Evolutionary conservation across 2,797 vertebrate genomes (phyloP).

Genomic region (Notamacropus eugenii): DNA sequence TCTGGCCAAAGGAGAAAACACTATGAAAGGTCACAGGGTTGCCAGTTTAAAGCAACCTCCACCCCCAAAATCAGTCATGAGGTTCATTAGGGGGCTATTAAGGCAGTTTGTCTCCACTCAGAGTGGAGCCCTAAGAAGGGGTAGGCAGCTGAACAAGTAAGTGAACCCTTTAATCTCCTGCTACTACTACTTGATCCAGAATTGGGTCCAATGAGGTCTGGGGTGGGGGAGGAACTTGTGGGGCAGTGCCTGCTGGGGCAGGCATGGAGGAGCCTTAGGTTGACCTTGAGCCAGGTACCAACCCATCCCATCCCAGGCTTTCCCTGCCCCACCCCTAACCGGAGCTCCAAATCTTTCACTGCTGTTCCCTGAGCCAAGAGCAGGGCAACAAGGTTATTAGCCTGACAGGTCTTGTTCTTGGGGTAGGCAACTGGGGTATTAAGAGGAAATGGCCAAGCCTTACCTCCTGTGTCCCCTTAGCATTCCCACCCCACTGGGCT

Average conservation of each 20-base stretch:
- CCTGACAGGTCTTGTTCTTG: not conserved
- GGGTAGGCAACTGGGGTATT: not conserved
- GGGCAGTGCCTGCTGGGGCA: not conserved
- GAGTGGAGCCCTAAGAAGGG: not conserved
- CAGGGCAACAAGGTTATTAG: not conserved
- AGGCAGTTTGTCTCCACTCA: not conserved
- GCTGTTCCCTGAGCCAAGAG: not conserved
- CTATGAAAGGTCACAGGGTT: not conserved
- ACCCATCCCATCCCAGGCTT: conserved; percentile 63
- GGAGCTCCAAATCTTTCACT: not conserved
- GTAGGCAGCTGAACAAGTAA: not conserved
- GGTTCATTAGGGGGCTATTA: not conserved
- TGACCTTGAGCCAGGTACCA: conserved; percentile 68
- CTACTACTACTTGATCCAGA: not conserved
- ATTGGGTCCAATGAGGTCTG: conserved; percentile 1
- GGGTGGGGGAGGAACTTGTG: not conserved
- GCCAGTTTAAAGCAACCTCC: not conserved
- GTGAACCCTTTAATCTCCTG: not conserved
- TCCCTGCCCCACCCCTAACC: conserved; percentile 44
- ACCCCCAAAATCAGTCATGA: not conserved
- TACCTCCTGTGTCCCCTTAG: not conserved
- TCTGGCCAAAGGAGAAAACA: not conserved
- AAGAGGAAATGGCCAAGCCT: not conserved
- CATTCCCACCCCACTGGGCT: not conserved
- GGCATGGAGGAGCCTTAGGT: conserved; percentile 34